These are phyloP conservation scores for Holothuria leucospilota DNA, from an alignment of 53 echinoderm and acorn worm species.

Conservation along the genomic window DNA sequence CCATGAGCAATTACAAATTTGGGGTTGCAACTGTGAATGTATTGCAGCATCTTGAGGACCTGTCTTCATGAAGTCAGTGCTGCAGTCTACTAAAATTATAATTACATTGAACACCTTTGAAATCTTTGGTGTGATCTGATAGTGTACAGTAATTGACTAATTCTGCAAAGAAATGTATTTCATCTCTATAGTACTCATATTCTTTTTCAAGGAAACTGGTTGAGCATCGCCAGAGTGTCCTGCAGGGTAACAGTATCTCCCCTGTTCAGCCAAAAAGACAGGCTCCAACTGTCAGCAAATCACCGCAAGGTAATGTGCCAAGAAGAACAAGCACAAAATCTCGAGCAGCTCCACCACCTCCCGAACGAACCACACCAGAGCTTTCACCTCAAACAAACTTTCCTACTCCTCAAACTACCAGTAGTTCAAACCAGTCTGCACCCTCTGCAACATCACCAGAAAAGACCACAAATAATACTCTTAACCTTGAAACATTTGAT, in stretches of 20 bases:
- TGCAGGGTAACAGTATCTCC: constrained; percentile 39
- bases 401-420: not conserved
- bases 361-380: constrained; percentile 56
- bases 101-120: no score
- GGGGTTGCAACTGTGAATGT: no score
- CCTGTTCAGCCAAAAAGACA: constrained; percentile 62
- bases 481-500: constrained; percentile 5
- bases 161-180: not conserved
- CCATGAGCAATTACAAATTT: no score
- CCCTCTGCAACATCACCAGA: not conserved
- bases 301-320: not conserved
- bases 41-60: no score
- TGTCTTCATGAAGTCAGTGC: no score
- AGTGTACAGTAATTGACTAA: not conserved
- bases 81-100: no score
- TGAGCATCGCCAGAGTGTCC: constrained; percentile 79
- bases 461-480: not conserved
- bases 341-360: constrained; percentile 83
- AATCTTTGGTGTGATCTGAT: no score
- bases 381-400: not conserved
- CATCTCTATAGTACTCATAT: not conserved
- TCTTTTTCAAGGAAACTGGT: constrained; percentile 76
- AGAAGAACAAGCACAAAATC: constrained; percentile 59
- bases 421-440: not conserved
- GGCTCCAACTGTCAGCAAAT: constrained; percentile 48